Conservation (phyloP, 2,113 vertebrate genomes). For the Pedetes capensis region DNA sequence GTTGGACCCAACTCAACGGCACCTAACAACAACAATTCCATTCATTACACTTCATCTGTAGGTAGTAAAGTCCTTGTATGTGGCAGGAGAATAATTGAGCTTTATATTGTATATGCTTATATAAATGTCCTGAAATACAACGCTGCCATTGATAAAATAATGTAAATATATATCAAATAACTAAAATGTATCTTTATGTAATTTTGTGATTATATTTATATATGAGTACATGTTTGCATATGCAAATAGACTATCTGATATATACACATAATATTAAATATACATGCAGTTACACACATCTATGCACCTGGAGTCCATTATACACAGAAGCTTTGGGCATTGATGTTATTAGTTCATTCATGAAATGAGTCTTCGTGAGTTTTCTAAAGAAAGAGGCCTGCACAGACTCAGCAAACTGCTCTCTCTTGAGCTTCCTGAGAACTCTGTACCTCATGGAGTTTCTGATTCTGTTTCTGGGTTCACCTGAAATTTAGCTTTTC, state of each 20-base stretch:
- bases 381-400: conserved; percentile 7
- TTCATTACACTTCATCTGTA: background rate
- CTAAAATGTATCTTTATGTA: background rate
- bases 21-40: too few relatives aligned
- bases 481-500: background rate
- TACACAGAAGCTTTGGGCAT: background rate
- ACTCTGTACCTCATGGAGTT: background rate
- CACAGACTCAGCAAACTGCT: background rate
- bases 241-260: background rate
- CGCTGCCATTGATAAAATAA: too few relatives aligned
- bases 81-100: background rate
- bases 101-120: background rate
- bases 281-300: background rate
- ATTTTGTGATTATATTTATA: background rate
- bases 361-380: background rate
- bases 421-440: background rate
- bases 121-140: too few relatives aligned
- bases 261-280: background rate
- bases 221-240: background rate
- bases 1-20: too few relatives aligned
- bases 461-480: background rate
- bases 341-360: background rate
- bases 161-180: background rate
- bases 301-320: background rate
- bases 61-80: background rate